Conservation (phyloP, 2,113 vertebrate genomes). For the Laticauda laticaudata region DNA sequence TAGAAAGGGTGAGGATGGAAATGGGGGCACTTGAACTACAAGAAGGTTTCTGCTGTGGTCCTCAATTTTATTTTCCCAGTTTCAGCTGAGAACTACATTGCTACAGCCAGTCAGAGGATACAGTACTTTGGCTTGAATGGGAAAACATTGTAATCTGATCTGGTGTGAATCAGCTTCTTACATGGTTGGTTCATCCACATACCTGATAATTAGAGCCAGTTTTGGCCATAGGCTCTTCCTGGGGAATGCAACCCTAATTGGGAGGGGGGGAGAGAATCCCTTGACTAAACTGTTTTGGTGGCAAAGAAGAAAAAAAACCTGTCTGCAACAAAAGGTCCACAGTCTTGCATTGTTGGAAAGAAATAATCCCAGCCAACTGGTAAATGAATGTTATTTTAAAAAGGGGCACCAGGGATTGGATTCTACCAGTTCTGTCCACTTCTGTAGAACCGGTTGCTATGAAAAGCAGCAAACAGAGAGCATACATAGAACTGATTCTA, state of each 20-base stretch:
- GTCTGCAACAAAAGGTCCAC: background rate
- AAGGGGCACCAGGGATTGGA: background rate
- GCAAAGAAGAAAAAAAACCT: background rate
- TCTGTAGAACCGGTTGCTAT: too few species aligned
- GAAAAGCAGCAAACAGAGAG: too few species aligned
- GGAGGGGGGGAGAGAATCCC: accelerated
- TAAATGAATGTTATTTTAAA: background rate
- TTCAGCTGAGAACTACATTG: background rate
- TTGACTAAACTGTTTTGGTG: background rate
- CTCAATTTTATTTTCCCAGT: background rate
- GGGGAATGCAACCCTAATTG: background rate
- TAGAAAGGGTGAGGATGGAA: background rate
- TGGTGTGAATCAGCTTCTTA: background rate
- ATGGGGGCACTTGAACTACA: background rate
- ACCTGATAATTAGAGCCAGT: background rate
- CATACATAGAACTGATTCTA: too few species aligned
- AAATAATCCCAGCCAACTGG: background rate
- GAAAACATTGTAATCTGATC: background rate
- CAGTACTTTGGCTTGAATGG: background rate
- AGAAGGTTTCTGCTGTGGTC: background rate
- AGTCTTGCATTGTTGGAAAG: background rate
- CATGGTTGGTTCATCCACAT: background rate
- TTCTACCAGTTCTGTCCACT: too few species aligned
- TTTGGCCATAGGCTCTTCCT: background rate
- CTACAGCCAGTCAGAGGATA: background rate